Conservation (phyloP, 2,888 invertebrate genomes). For the Synanthedon formicaeformis region DNA sequence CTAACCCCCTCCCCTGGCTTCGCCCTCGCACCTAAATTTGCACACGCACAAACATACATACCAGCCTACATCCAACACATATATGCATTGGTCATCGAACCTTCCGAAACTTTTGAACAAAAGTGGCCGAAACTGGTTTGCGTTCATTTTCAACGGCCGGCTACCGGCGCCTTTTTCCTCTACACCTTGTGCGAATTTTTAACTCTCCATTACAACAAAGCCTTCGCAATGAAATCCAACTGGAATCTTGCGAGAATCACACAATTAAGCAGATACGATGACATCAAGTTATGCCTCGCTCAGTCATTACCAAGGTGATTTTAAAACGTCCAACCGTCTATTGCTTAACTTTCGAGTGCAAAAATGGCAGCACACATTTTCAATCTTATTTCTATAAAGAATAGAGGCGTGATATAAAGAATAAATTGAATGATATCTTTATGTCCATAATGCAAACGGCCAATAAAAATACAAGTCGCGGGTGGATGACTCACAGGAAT, state of each 20-base stretch:
- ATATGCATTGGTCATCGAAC: slow-evolving; percentile 53
- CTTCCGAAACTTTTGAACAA: slow-evolving; percentile 52
- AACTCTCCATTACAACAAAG: too few relatives aligned
- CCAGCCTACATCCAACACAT: neutral
- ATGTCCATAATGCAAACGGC: slow-evolving; percentile 49
- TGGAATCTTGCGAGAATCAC: too few relatives aligned
- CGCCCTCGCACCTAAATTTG: slow-evolving; percentile 52
- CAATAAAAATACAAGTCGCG: slow-evolving; percentile 60
- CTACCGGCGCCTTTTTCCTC: slow-evolving; percentile 41
- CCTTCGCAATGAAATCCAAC: too few relatives aligned
- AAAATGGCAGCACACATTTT: slow-evolving; percentile 15
- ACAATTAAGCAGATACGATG: too few relatives aligned
- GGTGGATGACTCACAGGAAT: slow-evolving; percentile 61
- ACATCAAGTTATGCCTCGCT: slow-evolving; percentile 9
- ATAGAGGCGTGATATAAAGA: slow-evolving; percentile 28
- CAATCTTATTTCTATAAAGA: slow-evolving; percentile 22
- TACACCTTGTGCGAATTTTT: slow-evolving; percentile 10
- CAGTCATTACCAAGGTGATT: slow-evolving; percentile 39
- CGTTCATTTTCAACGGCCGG: slow-evolving; percentile 46
- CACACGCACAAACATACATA: slow-evolving; percentile 14
- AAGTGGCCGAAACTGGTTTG: slow-evolving; percentile 64
- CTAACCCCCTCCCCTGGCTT: slow-evolving; percentile 31
- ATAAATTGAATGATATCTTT: slow-evolving; percentile 33
- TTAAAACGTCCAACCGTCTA: slow-evolving; percentile 20
- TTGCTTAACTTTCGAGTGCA: slow-evolving; percentile 35